These are phyloP conservation scores for Adelges cooleyi DNA, from an alignment of 1,140 invertebrate species.

Conservation along the genomic window DNA sequence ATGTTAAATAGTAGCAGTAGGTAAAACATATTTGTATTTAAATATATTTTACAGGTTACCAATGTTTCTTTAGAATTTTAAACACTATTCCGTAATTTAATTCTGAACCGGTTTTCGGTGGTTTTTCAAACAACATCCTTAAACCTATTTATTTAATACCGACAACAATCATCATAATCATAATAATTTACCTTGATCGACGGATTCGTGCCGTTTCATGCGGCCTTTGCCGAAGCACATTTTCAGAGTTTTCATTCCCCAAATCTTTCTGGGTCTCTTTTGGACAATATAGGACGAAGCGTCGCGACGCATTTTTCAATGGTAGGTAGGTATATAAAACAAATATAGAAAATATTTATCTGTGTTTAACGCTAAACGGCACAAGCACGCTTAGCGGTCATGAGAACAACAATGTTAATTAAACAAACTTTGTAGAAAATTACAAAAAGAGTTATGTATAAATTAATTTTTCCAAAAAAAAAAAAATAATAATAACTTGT, in stretches of 20 bases:
- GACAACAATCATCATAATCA: no score
- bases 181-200: constrained; percentile 5
- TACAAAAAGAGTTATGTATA: not conserved
- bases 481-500: not conserved
- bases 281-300: not conserved
- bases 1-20: no score
- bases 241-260: constrained; percentile 1
- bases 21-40: no score
- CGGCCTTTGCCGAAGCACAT: constrained; percentile 17
- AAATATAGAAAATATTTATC: not conserved
- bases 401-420: not conserved
- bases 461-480: not conserved
- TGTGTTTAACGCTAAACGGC: not conserved
- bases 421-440: constrained; percentile 3
- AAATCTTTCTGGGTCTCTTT: not conserved
- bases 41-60: no score
- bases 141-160: no score
- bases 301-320: not conserved
- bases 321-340: not conserved
- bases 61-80: no score
- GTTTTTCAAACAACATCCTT: no score
- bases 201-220: not conserved
- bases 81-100: no score
- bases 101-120: no score
- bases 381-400: not conserved